Conservation (phyloP, 2,888 invertebrate species). For the Zaprionus lineosus region DNA sequence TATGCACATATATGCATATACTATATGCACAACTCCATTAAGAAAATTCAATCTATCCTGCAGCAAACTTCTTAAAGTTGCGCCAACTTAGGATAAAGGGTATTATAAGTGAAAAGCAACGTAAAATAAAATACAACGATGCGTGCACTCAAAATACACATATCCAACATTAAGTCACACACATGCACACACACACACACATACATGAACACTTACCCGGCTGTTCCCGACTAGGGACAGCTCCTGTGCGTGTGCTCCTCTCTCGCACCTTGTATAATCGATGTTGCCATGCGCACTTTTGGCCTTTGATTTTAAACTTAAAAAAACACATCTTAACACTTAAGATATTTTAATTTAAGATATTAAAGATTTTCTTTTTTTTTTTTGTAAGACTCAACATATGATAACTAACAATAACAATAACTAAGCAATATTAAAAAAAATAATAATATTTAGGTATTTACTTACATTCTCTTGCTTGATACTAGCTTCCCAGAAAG, state of each 20-base stretch:
- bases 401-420: too few relatives aligned
- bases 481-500: too few relatives aligned
- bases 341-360: not conserved
- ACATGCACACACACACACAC: conserved; percentile 5
- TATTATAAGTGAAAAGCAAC: not conserved
- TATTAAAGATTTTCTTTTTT: too few relatives aligned
- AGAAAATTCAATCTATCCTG: too few relatives aligned
- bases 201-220: not conserved
- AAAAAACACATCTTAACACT: not conserved
- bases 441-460: too few relatives aligned
- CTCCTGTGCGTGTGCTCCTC: conserved; percentile 29
- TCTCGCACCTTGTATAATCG: conserved; percentile 53
- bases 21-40: too few relatives aligned
- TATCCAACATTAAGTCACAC: not conserved
- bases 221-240: not conserved
- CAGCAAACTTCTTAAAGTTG: too few relatives aligned
- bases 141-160: conserved; percentile 27
- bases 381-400: too few relatives aligned
- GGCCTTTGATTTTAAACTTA: conserved; percentile 17
- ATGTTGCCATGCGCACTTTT: conserved; percentile 52
- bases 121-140: conserved; percentile 9
- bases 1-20: too few relatives aligned
- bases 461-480: too few relatives aligned
- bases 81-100: too few relatives aligned
- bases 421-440: too few relatives aligned